Conservation (phyloP, 2,797 vertebrate species). For the Hemibagrus guttatus region DNA sequence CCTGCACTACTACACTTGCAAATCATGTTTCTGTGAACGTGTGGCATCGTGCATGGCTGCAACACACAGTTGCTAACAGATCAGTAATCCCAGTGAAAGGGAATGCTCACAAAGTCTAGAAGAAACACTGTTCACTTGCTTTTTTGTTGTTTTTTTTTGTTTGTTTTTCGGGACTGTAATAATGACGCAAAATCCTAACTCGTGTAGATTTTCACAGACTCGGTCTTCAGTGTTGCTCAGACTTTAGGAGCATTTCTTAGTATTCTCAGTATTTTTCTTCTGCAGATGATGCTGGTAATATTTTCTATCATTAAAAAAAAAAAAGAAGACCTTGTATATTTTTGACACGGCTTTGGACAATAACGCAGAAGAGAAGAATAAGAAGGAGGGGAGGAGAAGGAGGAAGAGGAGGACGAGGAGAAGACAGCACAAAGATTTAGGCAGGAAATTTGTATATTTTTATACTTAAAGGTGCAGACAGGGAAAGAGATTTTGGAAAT, state of each 20-base stretch:
- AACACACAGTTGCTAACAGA: constrained; percentile 31
- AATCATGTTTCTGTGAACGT: constrained; percentile 15
- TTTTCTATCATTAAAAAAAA: constrained; percentile 65
- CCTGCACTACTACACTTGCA: constrained; percentile 31
- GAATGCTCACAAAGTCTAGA: constrained; percentile 47
- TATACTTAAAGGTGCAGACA: constrained; percentile 74
- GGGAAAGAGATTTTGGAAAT: constrained; percentile 73
- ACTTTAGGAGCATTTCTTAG: constrained; percentile 48
- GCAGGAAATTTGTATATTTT: constrained; percentile 83
- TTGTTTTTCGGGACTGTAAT: neutral
- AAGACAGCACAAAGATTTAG: constrained; percentile 71
- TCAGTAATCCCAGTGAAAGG: constrained; percentile 20
- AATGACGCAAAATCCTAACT: neutral
- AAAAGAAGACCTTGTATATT: constrained; percentile 71
- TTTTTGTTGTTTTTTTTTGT: neutral
- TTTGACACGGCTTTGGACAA: constrained; percentile 72
- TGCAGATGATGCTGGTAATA: constrained; percentile 57
- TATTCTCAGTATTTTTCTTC: constrained; percentile 40
- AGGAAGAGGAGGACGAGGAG: constrained; percentile 5
- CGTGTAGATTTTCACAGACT: neutral
- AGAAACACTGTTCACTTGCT: constrained; percentile 33
- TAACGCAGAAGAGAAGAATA: constrained; percentile 10
- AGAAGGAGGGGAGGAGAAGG: neutral
- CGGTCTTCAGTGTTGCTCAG: constrained; percentile 35
- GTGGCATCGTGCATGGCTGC: constrained; percentile 29